Evolutionary conservation across 2,888 invertebrate species (phyloP).

Genomic region (Polydrusus cervinus): DNA sequence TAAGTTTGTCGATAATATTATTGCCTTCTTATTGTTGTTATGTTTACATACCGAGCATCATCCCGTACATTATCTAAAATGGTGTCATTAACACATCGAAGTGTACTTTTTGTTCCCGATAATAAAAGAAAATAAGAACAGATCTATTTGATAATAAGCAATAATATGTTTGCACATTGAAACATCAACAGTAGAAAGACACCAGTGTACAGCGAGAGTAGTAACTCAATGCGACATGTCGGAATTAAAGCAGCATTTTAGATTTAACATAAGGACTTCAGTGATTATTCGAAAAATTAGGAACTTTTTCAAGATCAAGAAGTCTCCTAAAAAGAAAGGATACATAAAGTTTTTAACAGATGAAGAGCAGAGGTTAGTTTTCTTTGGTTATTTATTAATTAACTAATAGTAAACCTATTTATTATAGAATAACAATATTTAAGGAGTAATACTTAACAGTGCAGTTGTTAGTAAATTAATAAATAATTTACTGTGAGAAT

Average conservation of each 20-base stretch:
- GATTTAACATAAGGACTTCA: slow-evolving; percentile 57
- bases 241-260: slow-evolving; percentile 55
- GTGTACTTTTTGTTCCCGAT: slow-evolving; percentile 19
- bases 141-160: slow-evolving; percentile 34
- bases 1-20: not conserved
- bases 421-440: slow-evolving; percentile 58
- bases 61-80: slow-evolving; percentile 23
- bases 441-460: no score
- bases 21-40: not conserved
- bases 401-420: slow-evolving; percentile 28
- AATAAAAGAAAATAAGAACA: slow-evolving; percentile 41
- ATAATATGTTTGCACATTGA: slow-evolving; percentile 35
- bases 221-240: slow-evolving; percentile 56
- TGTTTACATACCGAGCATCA: not conserved
- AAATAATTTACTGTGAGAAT: no score
- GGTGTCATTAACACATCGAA: slow-evolving; percentile 11
- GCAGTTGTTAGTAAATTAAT: no score
- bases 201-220: not conserved
- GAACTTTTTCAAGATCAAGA: slow-evolving; percentile 68
- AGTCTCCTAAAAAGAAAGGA: slow-evolving; percentile 74
- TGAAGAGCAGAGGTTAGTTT: slow-evolving; percentile 79
- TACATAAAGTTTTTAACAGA: slow-evolving; percentile 80
- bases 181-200: slow-evolving; percentile 24
- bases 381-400: slow-evolving; percentile 25
- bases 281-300: slow-evolving; percentile 61